phyloP scores from a whole-genome alignment of 2,113 vertebrate species.

The Colius striatus region DNA sequence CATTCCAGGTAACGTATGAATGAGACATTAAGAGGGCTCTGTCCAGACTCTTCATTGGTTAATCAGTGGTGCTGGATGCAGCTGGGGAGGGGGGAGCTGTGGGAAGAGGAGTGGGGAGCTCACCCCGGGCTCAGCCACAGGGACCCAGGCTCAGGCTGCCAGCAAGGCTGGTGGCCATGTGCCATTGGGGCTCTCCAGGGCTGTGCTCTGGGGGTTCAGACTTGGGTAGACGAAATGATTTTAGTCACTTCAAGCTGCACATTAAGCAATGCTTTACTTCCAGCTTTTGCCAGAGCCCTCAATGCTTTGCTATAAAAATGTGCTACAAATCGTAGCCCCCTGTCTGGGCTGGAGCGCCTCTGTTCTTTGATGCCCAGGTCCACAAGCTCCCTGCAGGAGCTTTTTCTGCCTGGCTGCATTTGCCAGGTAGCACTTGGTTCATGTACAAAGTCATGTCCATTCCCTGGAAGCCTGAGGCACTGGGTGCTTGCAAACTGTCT shows the following conservation, averaged over 20 bases:
- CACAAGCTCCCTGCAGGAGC: not conserved
- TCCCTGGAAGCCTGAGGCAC: not conserved
- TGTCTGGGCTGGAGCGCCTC: not conserved
- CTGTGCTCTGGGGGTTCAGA: not conserved
- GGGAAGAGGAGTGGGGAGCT: not conserved
- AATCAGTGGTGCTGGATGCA: not conserved
- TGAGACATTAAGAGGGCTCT: not conserved
- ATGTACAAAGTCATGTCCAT: accelerated
- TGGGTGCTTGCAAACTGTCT: not conserved
- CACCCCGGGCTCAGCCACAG: not conserved
- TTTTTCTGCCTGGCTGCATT: not conserved
- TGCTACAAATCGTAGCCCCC: not conserved
- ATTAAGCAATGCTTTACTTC: not conserved
- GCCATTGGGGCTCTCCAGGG: accelerated
- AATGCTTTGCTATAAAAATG: accelerated
- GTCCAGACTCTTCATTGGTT: not conserved
- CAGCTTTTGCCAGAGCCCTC: not conserved
- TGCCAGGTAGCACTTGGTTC: not conserved
- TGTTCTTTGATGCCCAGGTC: accelerated
- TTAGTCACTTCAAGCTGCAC: not conserved
- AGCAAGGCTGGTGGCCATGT: not conserved
- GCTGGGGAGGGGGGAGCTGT: not conserved
- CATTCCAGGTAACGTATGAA: no score
- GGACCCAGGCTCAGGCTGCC: not conserved
- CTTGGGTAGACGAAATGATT: accelerated